Conservation (phyloP, 2,113 vertebrate species). For the Leptocoma aspasia region DNA sequence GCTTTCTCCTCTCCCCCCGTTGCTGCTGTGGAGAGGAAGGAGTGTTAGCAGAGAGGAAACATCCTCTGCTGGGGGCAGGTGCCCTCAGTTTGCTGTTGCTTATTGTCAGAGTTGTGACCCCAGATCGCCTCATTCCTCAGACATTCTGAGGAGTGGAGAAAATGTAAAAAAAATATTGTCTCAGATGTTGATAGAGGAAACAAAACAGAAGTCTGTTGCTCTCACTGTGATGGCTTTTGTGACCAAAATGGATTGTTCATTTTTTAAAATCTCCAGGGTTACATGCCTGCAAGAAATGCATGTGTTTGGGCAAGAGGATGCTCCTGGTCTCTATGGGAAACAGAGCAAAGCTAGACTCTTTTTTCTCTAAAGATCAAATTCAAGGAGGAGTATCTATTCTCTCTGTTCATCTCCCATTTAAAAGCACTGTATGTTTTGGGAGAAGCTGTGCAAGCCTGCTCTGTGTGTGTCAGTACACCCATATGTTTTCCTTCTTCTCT, state of each 20-base stretch:
- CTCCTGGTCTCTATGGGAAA: not conserved
- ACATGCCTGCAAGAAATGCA: not conserved
- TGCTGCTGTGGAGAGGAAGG: not conserved
- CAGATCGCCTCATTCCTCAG: not conserved
- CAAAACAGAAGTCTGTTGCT: not conserved
- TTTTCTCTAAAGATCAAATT: not conserved
- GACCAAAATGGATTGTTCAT: not conserved
- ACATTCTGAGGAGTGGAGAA: not conserved
- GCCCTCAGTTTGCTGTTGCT: not conserved
- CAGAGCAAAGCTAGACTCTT: not conserved
- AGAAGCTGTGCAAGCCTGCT: not conserved
- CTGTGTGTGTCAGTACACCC: not conserved
- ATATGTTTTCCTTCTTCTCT: conserved; percentile 31
- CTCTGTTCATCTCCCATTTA: not conserved
- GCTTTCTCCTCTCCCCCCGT: not conserved
- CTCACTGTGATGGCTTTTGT: not conserved
- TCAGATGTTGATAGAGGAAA: not conserved
- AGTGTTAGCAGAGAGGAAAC: not conserved
- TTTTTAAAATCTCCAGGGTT: not conserved
- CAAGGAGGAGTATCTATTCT: not conserved
- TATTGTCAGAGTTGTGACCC: not conserved
- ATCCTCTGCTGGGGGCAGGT: not conserved
- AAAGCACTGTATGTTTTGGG: not conserved
- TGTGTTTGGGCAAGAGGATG: not conserved
- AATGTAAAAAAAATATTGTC: not conserved